Conservation (phyloP, 2,888 invertebrate species). For the Saturnia japonica region DNA sequence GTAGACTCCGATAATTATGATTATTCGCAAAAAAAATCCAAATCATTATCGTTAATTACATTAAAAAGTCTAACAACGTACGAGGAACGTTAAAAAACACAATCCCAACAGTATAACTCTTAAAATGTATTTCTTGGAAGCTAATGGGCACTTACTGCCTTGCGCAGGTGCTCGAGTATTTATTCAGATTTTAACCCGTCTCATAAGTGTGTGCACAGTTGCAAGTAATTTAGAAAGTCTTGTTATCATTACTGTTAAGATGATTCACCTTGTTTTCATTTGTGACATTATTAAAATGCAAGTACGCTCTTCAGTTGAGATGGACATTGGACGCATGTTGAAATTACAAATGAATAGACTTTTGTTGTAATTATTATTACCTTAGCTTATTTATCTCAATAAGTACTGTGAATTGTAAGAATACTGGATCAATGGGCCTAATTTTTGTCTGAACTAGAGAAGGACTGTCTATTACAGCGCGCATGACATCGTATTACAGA, state of each 20-base stretch:
- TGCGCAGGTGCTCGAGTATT: slow-evolving; percentile 62
- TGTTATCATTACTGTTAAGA: slow-evolving; percentile 47
- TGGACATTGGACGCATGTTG: background rate
- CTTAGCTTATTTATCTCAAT: no score
- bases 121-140: slow-evolving; percentile 47
- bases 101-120: slow-evolving; percentile 33
- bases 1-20: background rate
- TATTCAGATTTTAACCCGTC: slow-evolving; percentile 63
- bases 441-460: no score
- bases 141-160: slow-evolving; percentile 64
- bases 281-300: slow-evolving; percentile 41
- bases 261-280: slow-evolving; percentile 38
- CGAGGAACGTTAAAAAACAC: slow-evolving; percentile 17
- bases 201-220: slow-evolving; percentile 53
- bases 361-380: no score
- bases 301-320: slow-evolving; percentile 27
- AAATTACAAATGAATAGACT: background rate
- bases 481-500: no score
- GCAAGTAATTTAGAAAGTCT: slow-evolving; percentile 57
- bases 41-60: slow-evolving; percentile 8
- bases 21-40: slow-evolving; percentile 2
- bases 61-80: slow-evolving; percentile 1
- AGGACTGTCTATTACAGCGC: no score
- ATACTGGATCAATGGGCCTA: no score
- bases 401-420: no score